Percentiles rank a stretch among this genome's conserved stretches.
Conservation (phyloP, 2,113 vertebrate species). For the Muscicapa adusta region DNA sequence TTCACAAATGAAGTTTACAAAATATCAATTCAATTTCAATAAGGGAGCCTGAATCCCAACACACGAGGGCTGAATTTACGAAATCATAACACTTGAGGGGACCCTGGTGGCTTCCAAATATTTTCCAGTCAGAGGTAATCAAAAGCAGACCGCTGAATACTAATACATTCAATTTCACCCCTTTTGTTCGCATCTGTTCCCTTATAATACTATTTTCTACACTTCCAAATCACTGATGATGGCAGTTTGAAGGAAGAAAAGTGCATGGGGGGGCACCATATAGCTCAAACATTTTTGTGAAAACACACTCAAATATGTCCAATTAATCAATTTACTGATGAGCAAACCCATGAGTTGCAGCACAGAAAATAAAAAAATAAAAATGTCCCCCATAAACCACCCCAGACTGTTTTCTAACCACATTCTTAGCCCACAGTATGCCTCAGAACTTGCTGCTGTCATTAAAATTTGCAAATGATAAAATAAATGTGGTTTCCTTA, state of each 20-base stretch:
- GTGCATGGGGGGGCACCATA: accelerated
- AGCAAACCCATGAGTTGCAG: background rate
- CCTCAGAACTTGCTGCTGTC: background rate
- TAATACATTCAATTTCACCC: constrained; percentile 97
- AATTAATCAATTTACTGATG: constrained; percentile 49
- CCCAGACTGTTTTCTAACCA: background rate
- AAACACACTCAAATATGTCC: constrained; percentile 17
- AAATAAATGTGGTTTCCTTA: background rate
- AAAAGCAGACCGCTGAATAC: constrained; percentile 86
- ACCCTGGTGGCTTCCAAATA: constrained; percentile 89
- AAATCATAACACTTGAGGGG: constrained; percentile 86
- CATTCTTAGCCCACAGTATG: background rate
- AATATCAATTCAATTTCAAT: constrained; percentile 99
- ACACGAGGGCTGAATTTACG: constrained; percentile 79
- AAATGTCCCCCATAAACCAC: background rate
- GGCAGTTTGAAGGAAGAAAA: background rate
- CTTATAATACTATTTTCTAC: constrained; percentile 83
- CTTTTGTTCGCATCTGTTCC: constrained; percentile 89
- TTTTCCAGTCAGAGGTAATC: constrained; percentile 95
- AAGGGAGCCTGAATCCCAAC: constrained; percentile 80
- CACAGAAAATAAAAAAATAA: background rate
- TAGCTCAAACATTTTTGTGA: background rate
- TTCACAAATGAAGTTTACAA: constrained; percentile 99
- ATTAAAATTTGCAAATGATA: background rate
- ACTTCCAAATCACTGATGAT: constrained; percentile 74